Evolutionary conservation across 2,888 invertebrate genomes (phyloP).

Genomic region (Chirona hameri): DNA sequence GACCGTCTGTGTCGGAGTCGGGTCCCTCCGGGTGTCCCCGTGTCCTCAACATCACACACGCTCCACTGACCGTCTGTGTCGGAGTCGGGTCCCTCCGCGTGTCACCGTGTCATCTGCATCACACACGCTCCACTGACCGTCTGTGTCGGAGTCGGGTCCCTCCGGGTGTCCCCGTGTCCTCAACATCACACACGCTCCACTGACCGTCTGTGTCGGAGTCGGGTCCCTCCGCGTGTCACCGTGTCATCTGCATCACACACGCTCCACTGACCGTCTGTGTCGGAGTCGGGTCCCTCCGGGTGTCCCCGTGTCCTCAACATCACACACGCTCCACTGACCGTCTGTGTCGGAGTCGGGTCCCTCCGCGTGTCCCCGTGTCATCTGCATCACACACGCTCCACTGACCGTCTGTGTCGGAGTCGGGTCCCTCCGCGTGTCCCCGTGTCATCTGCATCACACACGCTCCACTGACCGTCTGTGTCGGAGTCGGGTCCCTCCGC

Average conservation of each 20-base stretch:
- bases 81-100: constrained; percentile 61
- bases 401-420: constrained; percentile 44
- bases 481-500: constrained; percentile 59
- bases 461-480: constrained; percentile 41
- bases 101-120: constrained; percentile 65
- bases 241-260: too few relatives aligned
- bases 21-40: constrained; percentile 69
- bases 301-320: too few relatives aligned
- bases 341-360: constrained; percentile 48
- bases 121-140: constrained; percentile 31
- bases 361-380: too few relatives aligned
- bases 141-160: constrained; percentile 48
- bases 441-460: too few relatives aligned
- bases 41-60: too few relatives aligned
- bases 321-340: constrained; percentile 27
- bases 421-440: constrained; percentile 66
- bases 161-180: too few relatives aligned
- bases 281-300: constrained; percentile 59
- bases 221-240: constrained; percentile 71
- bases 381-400: neutral
- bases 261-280: constrained; percentile 41
- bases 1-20: constrained; percentile 45
- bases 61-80: constrained; percentile 41
- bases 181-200: neutral
- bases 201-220: constrained; percentile 45